Percentiles rank a stretch among this genome's conserved stretches.
Conservation (phyloP, 2,888 invertebrate species). For the Octodonta nipae region DNA sequence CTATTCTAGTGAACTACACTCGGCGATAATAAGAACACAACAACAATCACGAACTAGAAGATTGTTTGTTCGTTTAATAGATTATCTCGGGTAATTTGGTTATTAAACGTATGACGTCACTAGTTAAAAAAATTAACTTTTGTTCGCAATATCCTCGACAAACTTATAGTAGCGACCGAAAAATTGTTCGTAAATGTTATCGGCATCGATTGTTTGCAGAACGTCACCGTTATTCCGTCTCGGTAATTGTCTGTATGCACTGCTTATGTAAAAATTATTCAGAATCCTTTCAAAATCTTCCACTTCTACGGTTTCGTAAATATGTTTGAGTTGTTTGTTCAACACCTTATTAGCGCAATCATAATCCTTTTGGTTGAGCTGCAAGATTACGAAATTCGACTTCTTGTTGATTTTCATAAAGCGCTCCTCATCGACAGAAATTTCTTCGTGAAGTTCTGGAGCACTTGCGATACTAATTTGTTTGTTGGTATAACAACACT, state of each 20-base stretch:
- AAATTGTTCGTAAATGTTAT: constrained; percentile 5
- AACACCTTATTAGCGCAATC: neutral
- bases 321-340: neutral
- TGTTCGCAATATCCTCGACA: constrained; percentile 29
- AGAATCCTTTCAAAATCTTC: constrained; percentile 50
- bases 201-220: constrained; percentile 18
- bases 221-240: constrained; percentile 35
- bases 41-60: no score
- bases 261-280: constrained; percentile 31
- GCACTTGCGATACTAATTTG: neutral
- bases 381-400: neutral
- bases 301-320: constrained; percentile 48
- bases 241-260: constrained; percentile 26
- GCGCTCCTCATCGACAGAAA: no score
- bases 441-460: no score
- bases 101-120: constrained; percentile 11
- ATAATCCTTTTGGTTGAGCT: neutral
- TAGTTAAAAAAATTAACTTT: constrained; percentile 28
- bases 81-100: constrained; percentile 12
- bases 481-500: neutral
- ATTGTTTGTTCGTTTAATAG: no score
- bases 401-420: neutral
- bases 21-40: no score
- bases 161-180: constrained; percentile 21
- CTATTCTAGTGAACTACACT: no score